phyloP scores from a whole-genome alignment of 2,797 vertebrate genomes.

The Rhabdophis nuchalis region DNA sequence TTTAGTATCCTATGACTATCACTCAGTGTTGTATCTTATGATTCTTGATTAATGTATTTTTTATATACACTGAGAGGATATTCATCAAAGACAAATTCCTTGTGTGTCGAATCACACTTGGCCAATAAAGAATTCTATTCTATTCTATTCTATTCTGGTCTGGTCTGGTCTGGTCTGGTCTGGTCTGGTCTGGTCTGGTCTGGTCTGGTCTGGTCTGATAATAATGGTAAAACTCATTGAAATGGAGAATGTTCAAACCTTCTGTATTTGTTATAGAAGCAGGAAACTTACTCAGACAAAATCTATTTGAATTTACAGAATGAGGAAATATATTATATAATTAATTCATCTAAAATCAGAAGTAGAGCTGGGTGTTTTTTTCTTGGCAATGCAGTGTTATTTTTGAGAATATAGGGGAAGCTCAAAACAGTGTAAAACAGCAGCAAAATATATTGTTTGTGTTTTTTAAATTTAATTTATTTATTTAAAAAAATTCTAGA shows the following conservation, averaged over 20 bases:
- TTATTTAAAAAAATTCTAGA: background rate
- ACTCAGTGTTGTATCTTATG: too few species aligned
- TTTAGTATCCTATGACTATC: too few species aligned
- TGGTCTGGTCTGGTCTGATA: too few species aligned
- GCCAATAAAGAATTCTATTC: too few species aligned
- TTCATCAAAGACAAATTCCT: too few species aligned
- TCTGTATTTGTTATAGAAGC: background rate
- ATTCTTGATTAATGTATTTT: too few species aligned
- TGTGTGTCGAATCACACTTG: too few species aligned
- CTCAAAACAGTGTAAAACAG: background rate
- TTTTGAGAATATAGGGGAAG: background rate
- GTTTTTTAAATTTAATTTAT: background rate
- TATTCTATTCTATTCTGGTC: too few species aligned
- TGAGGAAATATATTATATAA: constrained; percentile 35
- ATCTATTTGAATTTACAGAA: constrained; percentile 14
- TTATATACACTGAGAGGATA: too few species aligned
- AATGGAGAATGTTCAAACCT: constrained; percentile 13
- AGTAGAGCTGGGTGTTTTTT: constrained; percentile 45
- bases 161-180: too few species aligned
- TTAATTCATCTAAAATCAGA: constrained; percentile 58
- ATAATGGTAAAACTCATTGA: too few species aligned
- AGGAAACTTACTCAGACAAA: constrained; percentile 16
- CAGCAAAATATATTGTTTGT: background rate
- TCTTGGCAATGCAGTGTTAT: background rate
- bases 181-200: too few species aligned